These are phyloP conservation scores for Nasua narica DNA, from an alignment of 2,797 vertebrate species.

Conservation along the genomic window DNA sequence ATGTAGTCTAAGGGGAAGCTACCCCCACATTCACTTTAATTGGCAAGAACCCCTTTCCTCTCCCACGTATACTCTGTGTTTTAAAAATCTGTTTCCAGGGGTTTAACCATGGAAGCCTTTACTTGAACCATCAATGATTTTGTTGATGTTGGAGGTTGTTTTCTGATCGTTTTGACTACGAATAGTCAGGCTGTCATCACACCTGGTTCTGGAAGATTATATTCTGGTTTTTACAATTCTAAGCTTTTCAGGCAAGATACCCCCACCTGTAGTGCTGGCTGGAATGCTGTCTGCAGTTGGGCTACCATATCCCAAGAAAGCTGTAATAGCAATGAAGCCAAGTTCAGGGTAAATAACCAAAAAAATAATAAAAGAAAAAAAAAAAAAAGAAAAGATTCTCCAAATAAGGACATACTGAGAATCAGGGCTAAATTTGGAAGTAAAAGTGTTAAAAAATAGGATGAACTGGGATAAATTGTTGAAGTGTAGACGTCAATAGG, in stretches of 20 bases:
- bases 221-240: neutral
- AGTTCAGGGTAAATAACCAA: neutral
- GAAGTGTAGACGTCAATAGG: neutral
- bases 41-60: neutral
- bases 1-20: fast-evolving
- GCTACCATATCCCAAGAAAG: neutral
- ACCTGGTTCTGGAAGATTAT: neutral
- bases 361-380: neutral
- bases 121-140: neutral
- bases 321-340: neutral
- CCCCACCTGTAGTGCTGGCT: too few species aligned
- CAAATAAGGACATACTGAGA: neutral
- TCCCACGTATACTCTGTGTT: neutral
- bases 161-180: neutral
- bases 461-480: neutral
- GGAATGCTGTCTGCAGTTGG: neutral
- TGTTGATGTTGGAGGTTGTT: neutral
- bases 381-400: neutral
- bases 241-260: neutral
- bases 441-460: neutral
- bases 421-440: neutral
- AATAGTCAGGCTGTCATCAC: neutral
- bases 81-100: neutral
- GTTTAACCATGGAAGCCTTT: neutral
- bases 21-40: fast-evolving